These are phyloP conservation scores for Motacilla tschutschensis DNA, from an alignment of 2,113 vertebrate species.

Conservation along the genomic window DNA sequence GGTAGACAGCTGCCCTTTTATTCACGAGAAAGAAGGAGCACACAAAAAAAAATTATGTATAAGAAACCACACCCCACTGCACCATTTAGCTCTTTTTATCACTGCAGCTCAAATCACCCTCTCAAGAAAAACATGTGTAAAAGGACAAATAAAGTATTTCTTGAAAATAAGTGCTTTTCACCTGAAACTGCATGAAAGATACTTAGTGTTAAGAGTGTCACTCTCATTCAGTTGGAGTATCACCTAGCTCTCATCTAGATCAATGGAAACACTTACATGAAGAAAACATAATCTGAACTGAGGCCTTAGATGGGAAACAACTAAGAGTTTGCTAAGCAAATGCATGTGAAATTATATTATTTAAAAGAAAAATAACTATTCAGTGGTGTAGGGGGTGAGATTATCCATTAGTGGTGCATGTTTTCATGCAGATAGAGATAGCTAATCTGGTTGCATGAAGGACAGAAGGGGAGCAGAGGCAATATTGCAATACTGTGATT, in stretches of 20 bases:
- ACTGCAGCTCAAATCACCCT: not conserved
- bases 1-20: not conserved
- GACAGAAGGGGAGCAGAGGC: not conserved
- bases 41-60: not conserved
- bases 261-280: not conserved
- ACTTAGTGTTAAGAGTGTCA: not conserved
- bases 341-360: not conserved
- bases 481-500: not conserved
- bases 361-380: not conserved
- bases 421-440: not conserved
- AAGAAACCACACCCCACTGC: not conserved
- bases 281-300: not conserved
- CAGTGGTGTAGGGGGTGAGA: not conserved
- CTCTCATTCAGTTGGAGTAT: conserved; percentile 12
- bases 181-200: conserved; percentile 5
- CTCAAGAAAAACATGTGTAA: not conserved
- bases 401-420: not conserved
- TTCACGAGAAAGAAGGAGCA: not conserved
- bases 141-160: not conserved
- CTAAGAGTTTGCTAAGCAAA: not conserved
- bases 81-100: not conserved
- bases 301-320: not conserved
- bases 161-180: conserved; percentile 1
- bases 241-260: conserved; percentile 6
- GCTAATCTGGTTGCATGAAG: not conserved